These are phyloP conservation scores for Oscheius sp. DNA, from an alignment of 2,888 invertebrate genomes.

Conservation along the genomic window DNA sequence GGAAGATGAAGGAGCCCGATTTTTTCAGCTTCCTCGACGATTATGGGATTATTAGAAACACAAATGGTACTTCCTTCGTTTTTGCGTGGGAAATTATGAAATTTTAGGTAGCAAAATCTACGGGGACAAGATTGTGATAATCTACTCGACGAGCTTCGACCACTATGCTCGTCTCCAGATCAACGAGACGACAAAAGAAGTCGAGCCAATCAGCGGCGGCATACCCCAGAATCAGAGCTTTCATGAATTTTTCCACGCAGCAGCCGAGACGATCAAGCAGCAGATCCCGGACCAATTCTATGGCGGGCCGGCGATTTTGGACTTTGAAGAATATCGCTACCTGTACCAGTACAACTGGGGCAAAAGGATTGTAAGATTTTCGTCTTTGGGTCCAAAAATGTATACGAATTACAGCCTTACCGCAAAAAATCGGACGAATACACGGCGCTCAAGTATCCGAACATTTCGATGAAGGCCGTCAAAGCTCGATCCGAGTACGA, in stretches of 20 bases:
- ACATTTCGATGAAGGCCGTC: conserved; percentile 40
- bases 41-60: conserved; percentile 11
- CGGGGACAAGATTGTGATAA: conserved; percentile 48
- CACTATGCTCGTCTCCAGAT: conserved; percentile 49
- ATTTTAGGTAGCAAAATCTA: conserved; percentile 42
- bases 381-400: not conserved
- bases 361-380: conserved; percentile 37
- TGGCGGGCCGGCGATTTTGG: conserved; percentile 53
- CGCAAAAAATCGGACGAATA: conserved; percentile 20
- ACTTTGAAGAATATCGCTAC: conserved; percentile 59
- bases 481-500: conserved; percentile 37
- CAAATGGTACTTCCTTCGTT: not conserved
- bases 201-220: conserved; percentile 51
- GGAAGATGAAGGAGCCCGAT: not conserved
- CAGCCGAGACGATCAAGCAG: not conserved
- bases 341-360: conserved; percentile 56
- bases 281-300: conserved; percentile 51
- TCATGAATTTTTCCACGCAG: conserved; percentile 4
- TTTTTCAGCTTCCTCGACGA: conserved; percentile 10
- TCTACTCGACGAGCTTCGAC: conserved; percentile 54
- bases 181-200: conserved; percentile 20
- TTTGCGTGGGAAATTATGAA: not conserved
- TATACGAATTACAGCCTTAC: conserved; percentile 22
- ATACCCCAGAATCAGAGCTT: conserved; percentile 45
- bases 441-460: conserved; percentile 32